phyloP scores from a whole-genome alignment of 2,797 vertebrate species.

The Sebastiscus albofasciatus region DNA sequence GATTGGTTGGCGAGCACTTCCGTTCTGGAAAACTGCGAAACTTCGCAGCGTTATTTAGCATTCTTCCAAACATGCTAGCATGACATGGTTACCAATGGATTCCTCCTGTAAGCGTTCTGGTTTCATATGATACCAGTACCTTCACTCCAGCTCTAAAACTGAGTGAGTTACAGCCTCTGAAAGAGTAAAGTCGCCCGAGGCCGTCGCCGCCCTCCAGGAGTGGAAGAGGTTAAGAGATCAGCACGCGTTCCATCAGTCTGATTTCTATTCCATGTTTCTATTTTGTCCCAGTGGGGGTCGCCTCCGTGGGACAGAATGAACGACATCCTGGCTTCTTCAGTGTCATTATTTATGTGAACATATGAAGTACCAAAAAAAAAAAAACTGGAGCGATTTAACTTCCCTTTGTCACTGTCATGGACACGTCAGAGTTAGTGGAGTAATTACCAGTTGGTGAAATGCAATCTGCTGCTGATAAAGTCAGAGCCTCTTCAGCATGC shows the following conservation, averaged over 20 bases:
- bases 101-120: too few relatives aligned
- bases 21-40: too few relatives aligned
- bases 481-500: constrained; percentile 38
- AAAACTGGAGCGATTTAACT: constrained; percentile 9
- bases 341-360: constrained; percentile 2
- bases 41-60: too few relatives aligned
- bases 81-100: too few relatives aligned
- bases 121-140: too few relatives aligned
- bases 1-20: too few relatives aligned
- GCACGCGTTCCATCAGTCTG: too few relatives aligned
- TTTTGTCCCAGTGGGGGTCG: not conserved
- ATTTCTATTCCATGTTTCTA: not conserved
- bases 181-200: too few relatives aligned
- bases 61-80: too few relatives aligned
- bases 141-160: too few relatives aligned
- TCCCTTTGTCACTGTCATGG: constrained; percentile 29
- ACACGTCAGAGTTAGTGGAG: constrained; percentile 38
- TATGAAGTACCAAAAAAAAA: not conserved
- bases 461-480: constrained; percentile 43
- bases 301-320: not conserved
- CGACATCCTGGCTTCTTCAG: not conserved
- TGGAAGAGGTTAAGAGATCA: too few relatives aligned
- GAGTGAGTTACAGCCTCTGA: too few relatives aligned
- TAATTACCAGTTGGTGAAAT: constrained; percentile 35
- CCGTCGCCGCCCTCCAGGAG: rapidly evolving